phyloP scores from a whole-genome alignment of 2,113 vertebrate species.

The Etia nguti region DNA sequence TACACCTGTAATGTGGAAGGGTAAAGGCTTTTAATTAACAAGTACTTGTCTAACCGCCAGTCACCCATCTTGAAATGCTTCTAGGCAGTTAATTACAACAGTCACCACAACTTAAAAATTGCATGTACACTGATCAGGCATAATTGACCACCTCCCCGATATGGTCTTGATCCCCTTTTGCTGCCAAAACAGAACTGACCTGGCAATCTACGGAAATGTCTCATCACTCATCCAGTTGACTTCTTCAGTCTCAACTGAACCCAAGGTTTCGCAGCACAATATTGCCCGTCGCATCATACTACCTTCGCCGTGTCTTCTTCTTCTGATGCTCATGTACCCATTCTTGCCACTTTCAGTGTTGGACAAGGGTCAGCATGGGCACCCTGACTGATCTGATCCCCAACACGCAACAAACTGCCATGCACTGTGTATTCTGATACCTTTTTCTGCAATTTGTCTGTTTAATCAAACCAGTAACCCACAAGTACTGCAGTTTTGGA shows the following conservation, averaged over 20 bases:
- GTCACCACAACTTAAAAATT: neutral
- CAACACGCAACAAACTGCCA: neutral
- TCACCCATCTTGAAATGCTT: neutral
- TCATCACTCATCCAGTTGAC: neutral
- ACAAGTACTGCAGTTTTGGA: neutral
- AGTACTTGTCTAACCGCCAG: neutral
- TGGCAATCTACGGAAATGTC: neutral
- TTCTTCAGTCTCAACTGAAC: neutral
- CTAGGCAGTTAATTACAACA: too few relatives aligned
- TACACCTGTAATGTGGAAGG: conserved; percentile 36
- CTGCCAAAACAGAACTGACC: neutral
- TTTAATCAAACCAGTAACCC: neutral
- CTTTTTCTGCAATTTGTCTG: neutral
- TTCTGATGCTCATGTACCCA: too few relatives aligned
- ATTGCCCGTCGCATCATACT: neutral
- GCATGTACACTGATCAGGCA: neutral
- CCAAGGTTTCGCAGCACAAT: neutral
- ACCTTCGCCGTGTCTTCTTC: neutral
- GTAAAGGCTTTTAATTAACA: neutral
- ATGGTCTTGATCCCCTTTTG: neutral
- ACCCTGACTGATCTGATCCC: neutral
- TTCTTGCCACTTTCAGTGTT: neutral
- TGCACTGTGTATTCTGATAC: neutral
- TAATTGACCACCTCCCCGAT: neutral
- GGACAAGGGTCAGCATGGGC: accelerated